These are phyloP conservation scores for Zaprionus taronus DNA, from an alignment of 1,140 invertebrate genomes.

Conservation along the genomic window DNA sequence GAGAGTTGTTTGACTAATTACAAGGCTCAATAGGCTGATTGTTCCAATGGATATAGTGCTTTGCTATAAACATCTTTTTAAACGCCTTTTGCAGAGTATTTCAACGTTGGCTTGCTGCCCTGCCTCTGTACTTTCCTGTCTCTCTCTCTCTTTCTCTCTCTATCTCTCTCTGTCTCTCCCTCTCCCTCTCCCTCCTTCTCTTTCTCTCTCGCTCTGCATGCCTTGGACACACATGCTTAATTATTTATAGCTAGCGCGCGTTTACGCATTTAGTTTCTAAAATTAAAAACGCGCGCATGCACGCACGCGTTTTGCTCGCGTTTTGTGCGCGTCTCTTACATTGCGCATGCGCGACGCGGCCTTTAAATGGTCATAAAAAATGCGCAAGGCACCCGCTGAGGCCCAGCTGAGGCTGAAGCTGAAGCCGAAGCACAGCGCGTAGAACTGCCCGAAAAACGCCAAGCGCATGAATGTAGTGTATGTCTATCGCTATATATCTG, in stretches of 20 bases:
- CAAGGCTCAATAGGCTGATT: too few species aligned
- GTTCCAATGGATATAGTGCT: too few species aligned
- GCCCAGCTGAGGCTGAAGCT: not conserved
- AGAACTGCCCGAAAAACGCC: not conserved
- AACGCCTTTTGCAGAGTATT: too few species aligned
- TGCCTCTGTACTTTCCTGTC: too few species aligned
- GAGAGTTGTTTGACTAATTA: too few species aligned
- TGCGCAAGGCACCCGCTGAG: constrained; percentile 47
- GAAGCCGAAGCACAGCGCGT: not conserved
- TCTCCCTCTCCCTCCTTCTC: not conserved
- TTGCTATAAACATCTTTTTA: too few species aligned
- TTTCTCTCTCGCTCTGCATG: not conserved
- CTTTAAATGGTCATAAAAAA: constrained; percentile 68
- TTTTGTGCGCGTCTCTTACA: constrained; percentile 43
- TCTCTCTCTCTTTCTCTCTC: not conserved
- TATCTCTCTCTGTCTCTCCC: not conserved
- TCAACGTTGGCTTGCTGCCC: too few species aligned
- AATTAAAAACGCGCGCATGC: constrained; percentile 36
- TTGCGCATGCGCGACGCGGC: constrained; percentile 67
- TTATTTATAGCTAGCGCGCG: constrained; percentile 64
- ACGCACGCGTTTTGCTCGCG: constrained; percentile 59
- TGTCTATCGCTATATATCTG: not conserved
- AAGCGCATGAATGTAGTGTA: not conserved
- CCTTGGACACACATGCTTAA: constrained; percentile 27
- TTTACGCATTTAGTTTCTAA: constrained; percentile 70